A percentile compares a stretch with the other conserved stretches of the same genome.
Conservation (phyloP, 2,797 vertebrate species). For the Aythya fuligula region DNA sequence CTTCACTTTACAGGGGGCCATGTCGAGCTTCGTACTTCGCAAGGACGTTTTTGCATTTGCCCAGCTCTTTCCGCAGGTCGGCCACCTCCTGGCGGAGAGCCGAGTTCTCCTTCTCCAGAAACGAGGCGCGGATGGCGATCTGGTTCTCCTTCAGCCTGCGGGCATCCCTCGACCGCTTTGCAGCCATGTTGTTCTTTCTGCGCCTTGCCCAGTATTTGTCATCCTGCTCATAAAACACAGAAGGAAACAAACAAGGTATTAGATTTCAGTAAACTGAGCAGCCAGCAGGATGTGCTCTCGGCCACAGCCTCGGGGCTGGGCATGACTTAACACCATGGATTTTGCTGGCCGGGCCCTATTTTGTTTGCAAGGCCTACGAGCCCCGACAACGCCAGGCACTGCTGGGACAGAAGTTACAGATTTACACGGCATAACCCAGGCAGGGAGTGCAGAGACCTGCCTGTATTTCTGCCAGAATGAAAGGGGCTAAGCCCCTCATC, state of each 20-base stretch:
- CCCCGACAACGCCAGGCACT: neutral
- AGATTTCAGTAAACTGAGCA: constrained; percentile 49
- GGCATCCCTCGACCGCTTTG: constrained; percentile 94
- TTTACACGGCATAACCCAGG: rapidly evolving
- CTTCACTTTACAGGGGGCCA: constrained; percentile 85
- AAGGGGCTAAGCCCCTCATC: neutral
- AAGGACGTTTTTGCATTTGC: constrained; percentile 94
- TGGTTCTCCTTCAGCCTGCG: constrained; percentile 98
- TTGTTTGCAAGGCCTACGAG: neutral
- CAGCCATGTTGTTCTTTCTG: constrained; percentile 98
- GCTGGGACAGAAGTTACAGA: rapidly evolving
- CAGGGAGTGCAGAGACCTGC: neutral
- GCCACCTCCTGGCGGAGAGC: constrained; percentile 93
- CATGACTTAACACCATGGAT: rapidly evolving
- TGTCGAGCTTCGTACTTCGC: constrained; percentile 93
- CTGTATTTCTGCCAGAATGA: neutral
- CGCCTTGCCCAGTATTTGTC: constrained; percentile 97
- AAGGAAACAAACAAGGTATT: constrained; percentile 58
- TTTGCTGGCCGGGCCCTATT: neutral
- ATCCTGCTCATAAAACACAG: constrained; percentile 86
- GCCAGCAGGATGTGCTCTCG: neutral
- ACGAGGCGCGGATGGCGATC: constrained; percentile 95
- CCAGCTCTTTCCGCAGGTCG: constrained; percentile 93
- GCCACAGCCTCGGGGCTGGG: rapidly evolving
- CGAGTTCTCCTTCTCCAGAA: constrained; percentile 97